phyloP scores from a whole-genome alignment of 2,113 vertebrate genomes.

The Otolemur garnettii region DNA sequence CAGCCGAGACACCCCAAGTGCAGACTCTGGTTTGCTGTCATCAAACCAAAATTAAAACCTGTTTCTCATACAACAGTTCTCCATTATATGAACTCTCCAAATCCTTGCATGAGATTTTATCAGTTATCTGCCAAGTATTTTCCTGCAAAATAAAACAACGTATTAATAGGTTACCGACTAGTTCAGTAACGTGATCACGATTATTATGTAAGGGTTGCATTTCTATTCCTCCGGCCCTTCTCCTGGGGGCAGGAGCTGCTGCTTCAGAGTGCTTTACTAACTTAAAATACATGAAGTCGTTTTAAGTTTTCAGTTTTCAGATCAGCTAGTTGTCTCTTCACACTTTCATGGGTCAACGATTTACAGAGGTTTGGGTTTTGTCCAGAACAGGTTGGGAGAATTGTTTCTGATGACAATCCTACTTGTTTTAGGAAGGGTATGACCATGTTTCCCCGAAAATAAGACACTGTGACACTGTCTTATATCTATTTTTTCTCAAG shows the following conservation, averaged over 20 bases:
- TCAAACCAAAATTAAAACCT: slow-evolving; percentile 86
- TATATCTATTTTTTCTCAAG: no score
- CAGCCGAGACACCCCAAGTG: slow-evolving; percentile 85
- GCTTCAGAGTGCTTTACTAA: not conserved
- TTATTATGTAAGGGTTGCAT: not conserved
- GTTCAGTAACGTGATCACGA: not conserved
- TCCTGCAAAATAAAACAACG: slow-evolving; percentile 89
- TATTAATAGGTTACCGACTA: not conserved
- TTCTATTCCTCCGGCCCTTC: not conserved
- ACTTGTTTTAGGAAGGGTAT: not conserved
- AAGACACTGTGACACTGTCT: no score
- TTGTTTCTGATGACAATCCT: not conserved
- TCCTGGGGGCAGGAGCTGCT: not conserved
- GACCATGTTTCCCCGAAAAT: no score
- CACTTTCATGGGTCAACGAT: not conserved
- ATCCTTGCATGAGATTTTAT: slow-evolving; percentile 85
- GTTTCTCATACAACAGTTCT: slow-evolving; percentile 85
- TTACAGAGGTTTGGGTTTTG: slow-evolving; percentile 25
- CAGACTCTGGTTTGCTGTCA: slow-evolving; percentile 86
- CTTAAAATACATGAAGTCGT: not conserved
- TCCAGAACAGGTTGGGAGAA: not conserved
- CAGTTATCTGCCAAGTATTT: slow-evolving; percentile 99
- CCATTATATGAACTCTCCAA: slow-evolving; percentile 78
- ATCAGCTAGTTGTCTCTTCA: not conserved
- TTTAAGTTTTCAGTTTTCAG: not conserved